Percentiles rank a stretch among this genome's conserved stretches.
These are phyloP conservation scores for Paramisgurnus dabryanus DNA, from an alignment of 2,113 vertebrate genomes.

Conservation along the genomic window DNA sequence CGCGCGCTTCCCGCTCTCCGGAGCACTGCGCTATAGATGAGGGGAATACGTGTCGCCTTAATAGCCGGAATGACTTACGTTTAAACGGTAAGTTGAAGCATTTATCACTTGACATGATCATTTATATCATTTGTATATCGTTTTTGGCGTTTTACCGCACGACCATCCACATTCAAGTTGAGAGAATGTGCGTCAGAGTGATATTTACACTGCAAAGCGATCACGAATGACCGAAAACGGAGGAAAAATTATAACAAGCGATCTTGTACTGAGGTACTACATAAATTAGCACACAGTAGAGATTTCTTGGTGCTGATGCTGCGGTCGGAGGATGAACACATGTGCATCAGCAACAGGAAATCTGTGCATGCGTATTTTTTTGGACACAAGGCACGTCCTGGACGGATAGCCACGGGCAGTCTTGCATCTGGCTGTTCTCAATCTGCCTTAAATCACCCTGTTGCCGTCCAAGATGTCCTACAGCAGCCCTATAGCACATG, in stretches of 20 bases:
- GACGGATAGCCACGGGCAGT: constrained; percentile 61
- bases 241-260: neutral
- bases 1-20: constrained; percentile 56
- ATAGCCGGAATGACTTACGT: constrained; percentile 45
- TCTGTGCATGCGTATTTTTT: constrained; percentile 29
- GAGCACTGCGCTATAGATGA: constrained; percentile 68
- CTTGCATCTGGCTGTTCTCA: constrained; percentile 1
- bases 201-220: constrained; percentile 17
- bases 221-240: neutral
- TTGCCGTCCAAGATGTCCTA: constrained; percentile 67
- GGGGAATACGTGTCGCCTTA: constrained; percentile 62
- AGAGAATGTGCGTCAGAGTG: constrained; percentile 32
- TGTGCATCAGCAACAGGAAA: constrained; percentile 26
- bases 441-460: constrained; percentile 61
- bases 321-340: constrained; percentile 8
- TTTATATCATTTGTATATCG: no score
- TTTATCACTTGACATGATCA: neutral
- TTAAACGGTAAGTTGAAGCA: constrained; percentile 26
- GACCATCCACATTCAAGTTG: constrained; percentile 19
- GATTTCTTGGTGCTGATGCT: constrained; percentile 28
- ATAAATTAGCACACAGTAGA: constrained; percentile 1
- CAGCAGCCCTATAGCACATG: constrained; percentile 29
- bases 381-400: constrained; percentile 63
- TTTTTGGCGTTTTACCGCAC: no score
- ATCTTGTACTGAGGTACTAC: neutral